Evolutionary conservation across 2,888 invertebrate species (phyloP), one percentile per base, ranked within the genome.

Genomic region (Hybos culiciformis): DNA sequence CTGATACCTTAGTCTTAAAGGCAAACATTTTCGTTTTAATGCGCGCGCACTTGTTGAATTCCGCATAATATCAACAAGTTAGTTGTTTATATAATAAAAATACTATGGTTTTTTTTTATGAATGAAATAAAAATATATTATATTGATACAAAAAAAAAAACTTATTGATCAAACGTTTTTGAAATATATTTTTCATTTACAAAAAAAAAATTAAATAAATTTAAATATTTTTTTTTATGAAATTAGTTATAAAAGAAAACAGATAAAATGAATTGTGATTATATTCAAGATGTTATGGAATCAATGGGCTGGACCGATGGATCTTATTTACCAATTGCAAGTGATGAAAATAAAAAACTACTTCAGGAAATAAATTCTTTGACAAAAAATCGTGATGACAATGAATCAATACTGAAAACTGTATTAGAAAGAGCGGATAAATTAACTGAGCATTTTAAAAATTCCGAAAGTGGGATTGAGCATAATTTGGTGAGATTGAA

Each of bases 251-350:
- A 19, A 32, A 32, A 17, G 3, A 32, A 17, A 17, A 34, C 11
- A 24, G 32, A 26, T 12, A 39, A 24, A 7, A 51, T 51, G 50
- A 33, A 39, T 15, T 20, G 37, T 21, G 40, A 37, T 14, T 52
- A 47, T 51, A 71, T 83, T 57, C 70, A 73, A 33, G 73, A 79
- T 52, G 68, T 83, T 44, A 63, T 85, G 45, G 73, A 74, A 50
- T 72, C 78, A 51, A 68, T 84, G 45, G 84, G 83, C 3, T 84
- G 83, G 80, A 72, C 74, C 43, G 76, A 80, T 55, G 84, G 85
- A 6, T 82, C 83, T 46, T 78, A 80, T 56, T 74, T 84, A 52
- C 88, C 88, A 4, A 73, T 88, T 48, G 83, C 87, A 1, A 83
- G 82, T 66, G 72, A 75, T 34, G 80, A 80, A 55, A 88, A 88